Percentiles rank a stretch among this genome's conserved stretches.
Conservation (phyloP, 1,140 invertebrate genomes). For the Ostrea edulis region DNA sequence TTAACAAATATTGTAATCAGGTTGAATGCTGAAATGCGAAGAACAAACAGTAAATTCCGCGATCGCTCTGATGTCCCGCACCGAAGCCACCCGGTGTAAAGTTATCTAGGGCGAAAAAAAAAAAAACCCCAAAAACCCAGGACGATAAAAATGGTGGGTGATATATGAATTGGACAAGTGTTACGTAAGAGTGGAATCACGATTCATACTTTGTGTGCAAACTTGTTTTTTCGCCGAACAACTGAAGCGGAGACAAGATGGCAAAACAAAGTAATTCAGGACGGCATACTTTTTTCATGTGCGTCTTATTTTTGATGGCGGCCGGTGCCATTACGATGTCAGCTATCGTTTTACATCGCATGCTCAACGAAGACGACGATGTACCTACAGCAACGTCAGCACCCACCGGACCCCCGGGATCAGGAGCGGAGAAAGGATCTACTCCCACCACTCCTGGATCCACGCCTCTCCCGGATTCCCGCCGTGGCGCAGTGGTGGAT, state of each 20-base stretch:
- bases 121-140: too few relatives aligned
- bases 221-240: neutral
- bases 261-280: neutral
- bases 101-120: neutral
- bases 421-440: neutral
- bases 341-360: constrained; percentile 32
- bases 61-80: neutral
- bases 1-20: too few relatives aligned
- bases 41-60: constrained; percentile 18
- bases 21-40: too few relatives aligned
- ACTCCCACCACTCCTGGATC: neutral
- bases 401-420: neutral
- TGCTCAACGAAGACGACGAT: constrained; percentile 4
- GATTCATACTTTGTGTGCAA: neutral
- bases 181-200: too few relatives aligned
- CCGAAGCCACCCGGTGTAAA: neutral
- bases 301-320: constrained; percentile 32
- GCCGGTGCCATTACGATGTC: constrained; percentile 23
- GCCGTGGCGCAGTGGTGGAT: constrained; percentile 34
- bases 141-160: neutral
- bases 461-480: constrained; percentile 37
- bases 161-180: neutral
- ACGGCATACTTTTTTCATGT: constrained; percentile 37
- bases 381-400: neutral
- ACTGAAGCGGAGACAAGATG: constrained; percentile 3